These are phyloP conservation scores for Andrena flavipes DNA, from an alignment of 2,888 invertebrate species.

Conservation along the genomic window DNA sequence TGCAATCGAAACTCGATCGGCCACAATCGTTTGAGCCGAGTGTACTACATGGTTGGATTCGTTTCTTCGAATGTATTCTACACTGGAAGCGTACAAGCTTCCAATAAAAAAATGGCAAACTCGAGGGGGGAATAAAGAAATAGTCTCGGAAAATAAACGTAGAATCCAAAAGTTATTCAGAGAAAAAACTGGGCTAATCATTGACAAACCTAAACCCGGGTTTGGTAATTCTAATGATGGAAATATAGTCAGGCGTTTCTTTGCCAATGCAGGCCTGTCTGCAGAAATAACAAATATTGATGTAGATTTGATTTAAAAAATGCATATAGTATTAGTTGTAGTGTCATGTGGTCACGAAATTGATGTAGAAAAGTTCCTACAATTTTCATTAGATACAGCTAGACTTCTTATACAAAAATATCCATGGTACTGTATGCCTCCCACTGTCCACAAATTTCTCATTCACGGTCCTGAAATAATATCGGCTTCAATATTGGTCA, in stretches of 20 bases:
- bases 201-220: neutral
- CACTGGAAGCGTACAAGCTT: too few relatives aligned
- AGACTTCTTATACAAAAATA: neutral
- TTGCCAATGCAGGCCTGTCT: neutral
- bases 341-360: neutral
- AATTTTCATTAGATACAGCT: neutral
- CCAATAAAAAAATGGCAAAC: too few relatives aligned
- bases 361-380: too few relatives aligned
- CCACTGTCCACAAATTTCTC: neutral
- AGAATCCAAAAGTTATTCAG: neutral
- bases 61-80: too few relatives aligned
- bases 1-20: too few relatives aligned
- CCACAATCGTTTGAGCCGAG: too few relatives aligned
- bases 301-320: too few relatives aligned
- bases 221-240: neutral
- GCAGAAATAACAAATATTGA: neutral
- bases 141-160: too few relatives aligned
- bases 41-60: too few relatives aligned
- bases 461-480: neutral
- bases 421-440: neutral
- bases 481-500: neutral
- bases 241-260: conserved; percentile 1
- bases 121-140: too few relatives aligned
- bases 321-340: too few relatives aligned
- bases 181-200: neutral